Percentiles rank a stretch among this genome's conserved stretches.
Evolutionary conservation across 2,888 invertebrate species (phyloP).

Genomic region (Limnephilus marmoratus): DNA sequence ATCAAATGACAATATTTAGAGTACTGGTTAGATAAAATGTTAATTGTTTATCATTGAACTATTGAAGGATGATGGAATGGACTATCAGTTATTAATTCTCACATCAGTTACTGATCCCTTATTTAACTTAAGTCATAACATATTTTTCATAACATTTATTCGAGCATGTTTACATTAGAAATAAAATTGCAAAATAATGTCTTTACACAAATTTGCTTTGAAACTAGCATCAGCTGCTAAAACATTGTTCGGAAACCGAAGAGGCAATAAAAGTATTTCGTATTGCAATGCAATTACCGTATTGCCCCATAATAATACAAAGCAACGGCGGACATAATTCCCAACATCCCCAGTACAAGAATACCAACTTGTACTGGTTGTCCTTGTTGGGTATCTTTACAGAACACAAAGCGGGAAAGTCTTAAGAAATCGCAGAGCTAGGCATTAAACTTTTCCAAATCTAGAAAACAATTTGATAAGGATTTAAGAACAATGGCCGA

Average conservation of each 20-base stretch:
- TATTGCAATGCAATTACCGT: constrained; percentile 15
- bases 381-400: constrained; percentile 4
- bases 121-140: background rate
- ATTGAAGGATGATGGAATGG: background rate
- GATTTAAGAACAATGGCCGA: constrained; percentile 49
- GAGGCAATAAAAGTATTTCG: constrained; percentile 23
- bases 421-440: constrained; percentile 26
- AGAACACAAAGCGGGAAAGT: constrained; percentile 34
- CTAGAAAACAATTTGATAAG: constrained; percentile 52
- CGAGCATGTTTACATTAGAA: background rate
- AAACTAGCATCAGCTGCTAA: background rate
- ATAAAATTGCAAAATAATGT: background rate
- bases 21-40: no score
- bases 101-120: no score
- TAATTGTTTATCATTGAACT: background rate
- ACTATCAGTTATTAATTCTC: no score
- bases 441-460: constrained; percentile 46
- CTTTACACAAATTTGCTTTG: background rate
- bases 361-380: background rate
- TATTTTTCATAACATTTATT: no score
- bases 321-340: background rate
- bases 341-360: background rate
- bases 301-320: constrained; percentile 22
- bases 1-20: no score
- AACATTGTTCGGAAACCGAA: background rate